Evolutionary conservation across 2,888 invertebrate genomes (phyloP).

Genomic region (Julus scandinavius): DNA sequence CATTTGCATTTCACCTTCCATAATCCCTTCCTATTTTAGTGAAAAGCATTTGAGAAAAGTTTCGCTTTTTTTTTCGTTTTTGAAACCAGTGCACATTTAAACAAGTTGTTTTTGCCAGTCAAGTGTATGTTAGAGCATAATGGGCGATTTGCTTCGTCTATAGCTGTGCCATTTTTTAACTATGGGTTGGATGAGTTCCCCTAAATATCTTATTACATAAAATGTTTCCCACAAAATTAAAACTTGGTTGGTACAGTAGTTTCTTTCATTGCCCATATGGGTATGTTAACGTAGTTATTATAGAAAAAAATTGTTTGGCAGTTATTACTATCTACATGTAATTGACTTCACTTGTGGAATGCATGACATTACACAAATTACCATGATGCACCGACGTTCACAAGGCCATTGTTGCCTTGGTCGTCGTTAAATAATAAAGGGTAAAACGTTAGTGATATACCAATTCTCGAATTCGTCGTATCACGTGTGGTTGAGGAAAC

Average conservation of each 20-base stretch:
- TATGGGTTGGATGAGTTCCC: not conserved
- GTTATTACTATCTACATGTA: no score
- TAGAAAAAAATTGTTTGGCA: not conserved
- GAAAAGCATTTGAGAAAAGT: not conserved
- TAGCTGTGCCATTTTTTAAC: not conserved
- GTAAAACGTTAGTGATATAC: no score
- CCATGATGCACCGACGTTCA: no score
- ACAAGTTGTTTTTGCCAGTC: not conserved
- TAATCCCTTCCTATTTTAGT: slow-evolving; percentile 38
- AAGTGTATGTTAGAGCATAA: not conserved
- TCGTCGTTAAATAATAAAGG: no score
- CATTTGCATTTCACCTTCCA: slow-evolving; percentile 18
- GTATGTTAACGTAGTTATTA: no score
- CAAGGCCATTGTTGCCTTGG: no score
- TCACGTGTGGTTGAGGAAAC: not conserved
- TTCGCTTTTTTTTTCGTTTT: not conserved
- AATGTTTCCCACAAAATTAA: not conserved
- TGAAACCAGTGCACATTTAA: not conserved
- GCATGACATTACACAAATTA: not conserved
- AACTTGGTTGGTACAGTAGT: no score
- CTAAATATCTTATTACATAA: not conserved
- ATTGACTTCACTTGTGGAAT: not conserved
- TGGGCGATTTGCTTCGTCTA: not conserved
- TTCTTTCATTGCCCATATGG: no score
- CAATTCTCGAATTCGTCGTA: not conserved